Base-by-base conservation (phyloP, 2,888 invertebrate species). In the Osmoderma eremita region DNA sequence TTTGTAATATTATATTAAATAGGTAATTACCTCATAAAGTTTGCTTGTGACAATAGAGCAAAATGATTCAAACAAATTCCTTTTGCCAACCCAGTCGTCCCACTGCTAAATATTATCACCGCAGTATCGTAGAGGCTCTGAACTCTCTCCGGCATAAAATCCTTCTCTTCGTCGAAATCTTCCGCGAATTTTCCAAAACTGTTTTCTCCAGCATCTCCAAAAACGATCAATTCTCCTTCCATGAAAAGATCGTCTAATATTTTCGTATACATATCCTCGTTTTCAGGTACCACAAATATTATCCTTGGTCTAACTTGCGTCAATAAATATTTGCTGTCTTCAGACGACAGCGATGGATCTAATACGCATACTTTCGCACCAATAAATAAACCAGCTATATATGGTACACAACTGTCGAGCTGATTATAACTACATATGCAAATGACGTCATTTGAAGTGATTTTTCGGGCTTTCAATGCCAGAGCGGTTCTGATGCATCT, bases 341-440 rank as follows among this genome's bases (percentile, higher is more conserved):
- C 41, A 1, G 65, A 45, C 0, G 75, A 73, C 42, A 78, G 68
- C 0, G 70, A 71, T 0, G 76, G 76, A 67, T 80, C 78, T 13
- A 80, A 65, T 10, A 75, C 75, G 1, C 75, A 74, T 1, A 77
- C 67, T 48, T 73, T 76, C 4, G 76, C 78, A 1, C 86, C 86
- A 4, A 84, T 77, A 71, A 80, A 85, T 1, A 84, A 69, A 0
- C 83, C 80, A 1, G 85, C 84, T 48, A 86, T 81, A 53, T 83
- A 79, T 0, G 86, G 85, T 22, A 85, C 78, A 3, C 77, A 76
- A 8, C 82, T 74, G 64, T 86, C 80, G 3, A 84, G 36, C 38
- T 84, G 83, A 68, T 83, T 85, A 0, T 81, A 80, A 3, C 82
- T 83, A 78, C 85, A 85, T 0, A 85, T 68, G 0, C 81, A 74